Percentiles rank a stretch among this genome's conserved stretches.
Conservation (phyloP, 2,113 vertebrate genomes). For the Engraulis encrasicolus region DNA sequence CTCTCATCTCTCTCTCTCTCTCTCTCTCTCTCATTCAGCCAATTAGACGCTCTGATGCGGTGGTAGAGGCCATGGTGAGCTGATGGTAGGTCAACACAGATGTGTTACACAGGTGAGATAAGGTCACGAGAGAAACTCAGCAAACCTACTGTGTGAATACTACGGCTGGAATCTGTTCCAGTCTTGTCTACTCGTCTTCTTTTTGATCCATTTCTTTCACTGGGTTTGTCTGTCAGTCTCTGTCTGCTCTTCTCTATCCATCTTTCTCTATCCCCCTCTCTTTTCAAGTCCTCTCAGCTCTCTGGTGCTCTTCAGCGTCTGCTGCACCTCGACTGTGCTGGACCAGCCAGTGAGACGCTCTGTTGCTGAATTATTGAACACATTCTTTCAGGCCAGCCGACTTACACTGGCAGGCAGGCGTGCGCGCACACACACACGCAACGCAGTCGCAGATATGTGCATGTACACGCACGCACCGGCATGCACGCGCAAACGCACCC, state of each 20-base stretch:
- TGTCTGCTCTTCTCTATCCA: neutral
- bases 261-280: neutral
- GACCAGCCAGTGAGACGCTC: slow-evolving; percentile 16
- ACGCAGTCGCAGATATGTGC: neutral
- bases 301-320: neutral
- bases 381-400: slow-evolving; percentile 8
- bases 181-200: neutral
- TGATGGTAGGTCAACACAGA: neutral
- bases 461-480: neutral
- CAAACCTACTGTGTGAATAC: neutral
- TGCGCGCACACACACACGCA: neutral
- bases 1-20: no score
- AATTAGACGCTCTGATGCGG: neutral
- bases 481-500: neutral
- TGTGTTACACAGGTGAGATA: neutral
- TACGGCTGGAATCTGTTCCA: no score
- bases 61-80: neutral
- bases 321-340: neutral
- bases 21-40: no score
- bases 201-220: neutral
- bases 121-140: neutral
- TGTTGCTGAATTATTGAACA: neutral
- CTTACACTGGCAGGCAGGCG: slow-evolving; percentile 17
- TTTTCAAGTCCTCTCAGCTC: neutral
- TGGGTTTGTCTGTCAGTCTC: neutral